Evolutionary conservation across 2,888 invertebrate species (phyloP), one percentile per base, ranked within the genome.

Genomic region (Ferrisia virgata): DNA sequence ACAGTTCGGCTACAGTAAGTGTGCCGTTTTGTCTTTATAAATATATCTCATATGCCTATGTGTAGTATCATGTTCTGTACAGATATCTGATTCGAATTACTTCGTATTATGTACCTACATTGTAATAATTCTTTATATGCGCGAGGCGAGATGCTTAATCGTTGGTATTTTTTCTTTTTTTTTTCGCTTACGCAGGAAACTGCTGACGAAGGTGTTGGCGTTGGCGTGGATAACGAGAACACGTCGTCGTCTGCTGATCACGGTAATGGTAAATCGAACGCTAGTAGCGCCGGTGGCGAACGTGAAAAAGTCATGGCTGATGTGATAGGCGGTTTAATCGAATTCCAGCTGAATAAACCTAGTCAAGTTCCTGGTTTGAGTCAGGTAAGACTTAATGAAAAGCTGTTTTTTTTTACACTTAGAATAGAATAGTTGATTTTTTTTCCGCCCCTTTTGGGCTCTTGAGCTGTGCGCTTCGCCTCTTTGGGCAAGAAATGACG

Each of bases 151-250:
- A 22, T 39, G 18, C 15, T 13, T 22, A 40, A 47, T 72, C 82
- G 22, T 11, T 13, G n/a, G 43, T 22, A n/a, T n/a, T n/a, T n/a
- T n/a, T n/a, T n/a, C n/a, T n/a, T n/a, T n/a, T n/a, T 6, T 28
- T 82, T 13, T 81, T 58, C 33, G 76, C n/a, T 64, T 76, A 43
- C 28, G 18, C 22, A 85, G 81, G 94, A 94, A 90, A 96, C 96
- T 86, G 96, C 96, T 79, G 96, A 96, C 88, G 96, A 96, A 90
- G 90, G 90, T 86, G 89, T 89, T 85, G 87, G 89, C 89, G 85
- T 90, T 88, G 72, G 88, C 88, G 31, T 88, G 88, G 36, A 87
- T 88, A 25, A 88, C 87, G 33, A 85, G 81, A 39, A 85, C 85
- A 31, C 85, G 80, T 36, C 85, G 85, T 58, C 85, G 85, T 31